Base-by-base conservation (phyloP, 2,113 vertebrate genomes). In the Chamaea fasciata region DNA sequence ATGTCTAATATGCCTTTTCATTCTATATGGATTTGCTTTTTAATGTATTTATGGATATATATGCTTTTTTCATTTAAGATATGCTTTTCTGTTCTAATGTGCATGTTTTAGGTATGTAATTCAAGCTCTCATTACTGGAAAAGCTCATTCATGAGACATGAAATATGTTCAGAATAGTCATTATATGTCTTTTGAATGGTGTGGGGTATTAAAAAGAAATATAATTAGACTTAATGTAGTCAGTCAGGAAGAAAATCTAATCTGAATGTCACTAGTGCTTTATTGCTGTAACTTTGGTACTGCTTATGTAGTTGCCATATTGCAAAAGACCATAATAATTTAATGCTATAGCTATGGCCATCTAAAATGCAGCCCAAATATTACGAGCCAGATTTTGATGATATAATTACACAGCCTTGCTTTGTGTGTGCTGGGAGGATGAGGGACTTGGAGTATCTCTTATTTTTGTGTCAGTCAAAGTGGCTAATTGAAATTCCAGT, bases 71-170 rank as follows among this genome's bases (percentile, higher is more conserved):
- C 39, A 62, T 79, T 71, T 74, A 83, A 90, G 89, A 75, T 83
- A 28, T 10, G 4, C 55, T 93, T 81, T 91, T 90, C 74, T 86
- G 33, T 90, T 88, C 64, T 71, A 77, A 64, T 71, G 37, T 84
- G n/a, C 56, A 87, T 90, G 94, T 52, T 88, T 93, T 90, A 95
- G n/a, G 50, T 95, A 90, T 94, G 86, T 97, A 95, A 97, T 93
- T 97, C 52, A 82, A 92, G 50, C 28, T 82, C 71, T 90, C 35
- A 37, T 87, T 90, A 90, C 62, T 91, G 83, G 73, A 83, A 92
- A 92, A 84, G 33, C 85, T 94, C 83, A 81, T 91, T 90, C 52
- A 84, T 64, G 57, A 88, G 90, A 82, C 55, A 70, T 10, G 1
- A 90, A 94, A 94, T 94, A 86, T 88, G 56, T 94, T 95, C 52